Evolutionary conservation across 2,888 invertebrate species (phyloP).

Genomic region (Halictus ligatus): DNA sequence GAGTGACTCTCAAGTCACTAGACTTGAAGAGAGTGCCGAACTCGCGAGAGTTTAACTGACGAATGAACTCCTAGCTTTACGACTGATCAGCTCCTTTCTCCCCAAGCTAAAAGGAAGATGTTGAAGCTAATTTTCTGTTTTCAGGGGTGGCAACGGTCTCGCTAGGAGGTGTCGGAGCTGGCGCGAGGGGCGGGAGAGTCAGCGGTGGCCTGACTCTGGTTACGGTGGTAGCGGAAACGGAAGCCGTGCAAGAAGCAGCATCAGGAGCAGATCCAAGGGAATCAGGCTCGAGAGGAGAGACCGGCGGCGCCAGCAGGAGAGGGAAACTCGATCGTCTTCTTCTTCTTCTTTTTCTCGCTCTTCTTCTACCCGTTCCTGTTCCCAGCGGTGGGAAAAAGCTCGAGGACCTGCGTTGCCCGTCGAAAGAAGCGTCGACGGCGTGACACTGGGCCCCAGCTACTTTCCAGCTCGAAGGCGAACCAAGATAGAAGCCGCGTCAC

Average conservation of each 20-base stretch:
- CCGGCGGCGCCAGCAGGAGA: constrained; percentile 49
- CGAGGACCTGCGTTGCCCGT: constrained; percentile 56
- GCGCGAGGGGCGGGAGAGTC: constrained; percentile 78
- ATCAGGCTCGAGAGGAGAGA: constrained; percentile 38
- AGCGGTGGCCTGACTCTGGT: constrained; percentile 76
- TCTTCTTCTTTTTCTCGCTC: constrained; percentile 29
- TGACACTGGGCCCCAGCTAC: constrained; percentile 65
- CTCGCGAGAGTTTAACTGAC: too few species aligned
- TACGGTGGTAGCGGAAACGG: constrained; percentile 74
- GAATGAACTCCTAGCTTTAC: neutral
- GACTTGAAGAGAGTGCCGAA: too few species aligned
- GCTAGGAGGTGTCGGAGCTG: constrained; percentile 78
- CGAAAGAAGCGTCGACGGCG: constrained; percentile 70
- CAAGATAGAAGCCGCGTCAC: constrained; percentile 38
- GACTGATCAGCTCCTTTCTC: neutral
- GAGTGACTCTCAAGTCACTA: too few species aligned
- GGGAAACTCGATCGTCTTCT: constrained; percentile 47
- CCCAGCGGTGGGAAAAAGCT: constrained; percentile 54
- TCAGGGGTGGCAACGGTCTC: constrained; percentile 81
- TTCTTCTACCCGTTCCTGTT: constrained; percentile 28
- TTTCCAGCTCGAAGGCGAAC: constrained; percentile 42
- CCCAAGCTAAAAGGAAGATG: neutral
- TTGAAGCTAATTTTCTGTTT: constrained; percentile 16
- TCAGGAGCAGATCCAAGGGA: constrained; percentile 39
- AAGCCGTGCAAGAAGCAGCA: constrained; percentile 60